phyloP scores from a whole-genome alignment of 2,113 vertebrate species.

The Salvator merianae region DNA sequence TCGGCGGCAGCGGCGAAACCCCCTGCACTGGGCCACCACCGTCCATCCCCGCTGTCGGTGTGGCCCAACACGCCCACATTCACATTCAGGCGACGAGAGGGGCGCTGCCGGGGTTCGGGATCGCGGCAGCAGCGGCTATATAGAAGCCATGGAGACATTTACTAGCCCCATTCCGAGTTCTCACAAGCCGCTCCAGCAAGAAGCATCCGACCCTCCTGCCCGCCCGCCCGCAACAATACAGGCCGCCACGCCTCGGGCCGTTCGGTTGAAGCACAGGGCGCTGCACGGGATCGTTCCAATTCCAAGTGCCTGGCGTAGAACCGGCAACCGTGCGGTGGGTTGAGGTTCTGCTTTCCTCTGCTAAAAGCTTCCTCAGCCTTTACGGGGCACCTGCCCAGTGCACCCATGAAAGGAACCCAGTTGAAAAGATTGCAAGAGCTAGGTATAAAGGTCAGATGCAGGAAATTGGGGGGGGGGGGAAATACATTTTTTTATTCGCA shows the following conservation, averaged over 20 bases:
- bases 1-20: no score
- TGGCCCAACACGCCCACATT: no score
- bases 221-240: constrained; percentile 58
- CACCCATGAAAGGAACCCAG: not conserved
- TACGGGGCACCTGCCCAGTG: not conserved
- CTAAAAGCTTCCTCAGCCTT: not conserved
- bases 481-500: not conserved
- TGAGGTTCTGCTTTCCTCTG: not conserved
- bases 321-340: not conserved
- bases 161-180: not conserved
- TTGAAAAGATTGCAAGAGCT: not conserved
- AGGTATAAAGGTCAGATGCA: no score
- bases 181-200: not conserved
- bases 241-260: not conserved
- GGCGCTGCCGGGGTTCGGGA: no score
- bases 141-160: not conserved
- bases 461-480: no score
- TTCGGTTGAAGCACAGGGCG: no score
- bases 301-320: not conserved
- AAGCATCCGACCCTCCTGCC: constrained; percentile 19
- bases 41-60: no score
- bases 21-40: no score
- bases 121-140: not conserved
- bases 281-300: not conserved
- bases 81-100: no score